Evolutionary conservation across 37 sponge, comb jelly and placozoan genomes (phyloP), one percentile per base, ranked within the genome.

Genomic region (Tethya wilhelma): DNA sequence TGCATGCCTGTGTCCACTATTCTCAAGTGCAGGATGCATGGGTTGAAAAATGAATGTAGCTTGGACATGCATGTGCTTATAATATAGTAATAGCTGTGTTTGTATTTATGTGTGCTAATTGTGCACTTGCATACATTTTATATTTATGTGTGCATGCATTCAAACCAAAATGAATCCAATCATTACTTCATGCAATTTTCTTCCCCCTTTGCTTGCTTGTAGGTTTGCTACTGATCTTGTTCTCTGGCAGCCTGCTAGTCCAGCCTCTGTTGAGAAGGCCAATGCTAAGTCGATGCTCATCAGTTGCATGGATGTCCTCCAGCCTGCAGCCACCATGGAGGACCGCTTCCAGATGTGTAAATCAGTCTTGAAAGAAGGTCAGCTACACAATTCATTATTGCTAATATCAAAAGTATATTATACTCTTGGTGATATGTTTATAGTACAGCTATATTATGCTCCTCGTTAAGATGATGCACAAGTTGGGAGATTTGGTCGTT

Each of bases 171-270:
- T 19, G 53, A 19, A 49, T 49, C 53, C 53, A n/a, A n/a, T n/a
- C n/a, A n/a, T n/a, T n/a, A n/a, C n/a, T n/a, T n/a, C n/a, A n/a
- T n/a, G n/a, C n/a, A n/a, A n/a, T n/a, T n/a, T n/a, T 26, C 63
- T 62, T 23, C 63, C 23, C 23, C 63, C 8, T 23, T 12, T 22
- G 12, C 29, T 39, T 31, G 34, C 26, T 38, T 67, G 8, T 68
- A 89, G 90, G 58, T 85, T 90, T 86, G 74, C 65, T 20, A 68
- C 33, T 12, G 91, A 90, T 38, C 72, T 90, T 37, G 58, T 46
- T 25, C 66, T 90, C 38, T 90, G 91, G 91, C 57, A 85, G 67
- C 86, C 91, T 37, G 81, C 91, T 28, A 66, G 64, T 71, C 82
- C 88, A 3, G 73, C 63, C 29, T 34, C 68, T 20, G 75, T 83